Conservation (phyloP, 2,113 vertebrate species). For the Passer montanus region DNA sequence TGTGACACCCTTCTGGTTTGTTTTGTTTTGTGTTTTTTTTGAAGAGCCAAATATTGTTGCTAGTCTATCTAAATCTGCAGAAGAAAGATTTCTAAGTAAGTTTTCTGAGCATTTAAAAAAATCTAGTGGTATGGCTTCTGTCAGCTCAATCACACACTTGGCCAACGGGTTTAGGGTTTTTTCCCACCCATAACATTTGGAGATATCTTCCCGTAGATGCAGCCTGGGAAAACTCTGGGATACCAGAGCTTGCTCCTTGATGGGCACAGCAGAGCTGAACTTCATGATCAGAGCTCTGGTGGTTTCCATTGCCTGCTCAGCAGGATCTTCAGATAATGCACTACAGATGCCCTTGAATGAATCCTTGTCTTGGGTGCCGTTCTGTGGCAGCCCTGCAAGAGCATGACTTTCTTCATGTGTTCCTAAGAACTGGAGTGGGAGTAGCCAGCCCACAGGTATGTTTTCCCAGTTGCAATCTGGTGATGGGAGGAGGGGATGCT, state of each 20-base stretch:
- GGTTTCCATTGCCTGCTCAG: slow-evolving; percentile 10
- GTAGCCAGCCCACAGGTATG: slow-evolving; percentile 1
- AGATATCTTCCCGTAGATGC: background rate
- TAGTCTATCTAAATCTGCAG: background rate
- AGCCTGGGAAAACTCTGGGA: background rate
- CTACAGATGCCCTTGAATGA: slow-evolving; percentile 28
- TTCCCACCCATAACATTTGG: background rate
- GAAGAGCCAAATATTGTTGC: background rate
- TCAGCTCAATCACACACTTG: background rate
- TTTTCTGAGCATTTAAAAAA: background rate
- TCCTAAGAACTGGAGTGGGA: background rate
- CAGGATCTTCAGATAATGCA: slow-evolving; percentile 4
- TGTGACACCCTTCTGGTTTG: background rate
- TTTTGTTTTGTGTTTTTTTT: background rate
- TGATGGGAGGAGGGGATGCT: background rate
- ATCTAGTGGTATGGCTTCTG: background rate
- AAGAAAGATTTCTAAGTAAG: background rate
- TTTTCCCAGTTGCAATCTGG: slow-evolving; percentile 18
- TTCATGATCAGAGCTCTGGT: background rate
- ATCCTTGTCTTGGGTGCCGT: background rate
- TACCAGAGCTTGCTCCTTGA: background rate
- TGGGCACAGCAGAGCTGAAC: background rate
- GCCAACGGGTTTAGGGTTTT: background rate
- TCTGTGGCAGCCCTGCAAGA: background rate
- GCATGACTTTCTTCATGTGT: background rate